These are phyloP conservation scores for Trinorchestia longiramus DNA, from an alignment of 1,140 invertebrate species.

Conservation along the genomic window DNA sequence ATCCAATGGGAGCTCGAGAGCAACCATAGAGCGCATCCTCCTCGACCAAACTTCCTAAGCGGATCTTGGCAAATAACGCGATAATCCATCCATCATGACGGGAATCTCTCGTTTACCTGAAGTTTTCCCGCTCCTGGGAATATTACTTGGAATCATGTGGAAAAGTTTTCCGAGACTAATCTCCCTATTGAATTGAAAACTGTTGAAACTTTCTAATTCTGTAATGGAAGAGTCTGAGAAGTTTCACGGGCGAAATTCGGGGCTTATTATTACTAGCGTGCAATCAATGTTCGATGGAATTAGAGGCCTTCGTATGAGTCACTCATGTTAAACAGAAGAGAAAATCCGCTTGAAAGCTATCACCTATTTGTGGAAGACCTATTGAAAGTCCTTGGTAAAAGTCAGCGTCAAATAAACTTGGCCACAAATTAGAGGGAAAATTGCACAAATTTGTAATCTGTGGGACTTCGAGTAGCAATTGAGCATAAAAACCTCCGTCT, in stretches of 20 bases:
- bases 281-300: neutral
- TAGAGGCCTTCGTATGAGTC: neutral
- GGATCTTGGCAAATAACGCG: conserved; percentile 53
- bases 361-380: neutral
- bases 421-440: too few relatives aligned
- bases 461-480: neutral
- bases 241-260: neutral
- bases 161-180: conserved; percentile 51
- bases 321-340: neutral
- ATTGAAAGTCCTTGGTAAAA: neutral
- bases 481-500: too few relatives aligned
- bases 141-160: conserved; percentile 55
- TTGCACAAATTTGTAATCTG: neutral
- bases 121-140: conserved; percentile 54
- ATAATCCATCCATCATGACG: conserved; percentile 55
- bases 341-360: neutral
- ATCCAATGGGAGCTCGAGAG: neutral
- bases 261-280: conserved; percentile 27
- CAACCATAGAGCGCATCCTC: conserved; percentile 48
- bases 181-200: conserved; percentile 55
- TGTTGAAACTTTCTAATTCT: conserved; percentile 55
- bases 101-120: conserved; percentile 53
- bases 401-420: neutral
- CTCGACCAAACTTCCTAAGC: conserved; percentile 31
- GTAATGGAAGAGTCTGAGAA: conserved; percentile 39